A percentile compares a stretch with the other conserved stretches of the same genome.
Evolutionary conservation across 1,140 invertebrate genomes (phyloP).

Genomic region (Aricia agestis): DNA sequence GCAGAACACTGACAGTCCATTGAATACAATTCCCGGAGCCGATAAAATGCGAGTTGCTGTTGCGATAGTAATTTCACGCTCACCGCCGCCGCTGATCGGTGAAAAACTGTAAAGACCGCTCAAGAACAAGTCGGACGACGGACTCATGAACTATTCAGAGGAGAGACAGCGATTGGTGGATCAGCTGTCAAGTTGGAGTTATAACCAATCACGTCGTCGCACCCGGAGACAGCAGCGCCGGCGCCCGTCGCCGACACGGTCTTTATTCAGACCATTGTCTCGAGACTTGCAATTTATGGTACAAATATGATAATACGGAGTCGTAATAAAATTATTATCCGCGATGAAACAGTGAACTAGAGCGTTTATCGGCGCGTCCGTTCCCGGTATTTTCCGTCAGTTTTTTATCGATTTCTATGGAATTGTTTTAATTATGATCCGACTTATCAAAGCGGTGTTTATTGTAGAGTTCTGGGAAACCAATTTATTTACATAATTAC

Average conservation of each 20-base stretch:
- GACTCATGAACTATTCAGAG: background rate
- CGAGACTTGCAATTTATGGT: constrained; percentile 41
- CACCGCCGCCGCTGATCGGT: constrained; percentile 37
- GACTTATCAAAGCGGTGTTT: constrained; percentile 31
- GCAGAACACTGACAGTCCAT: constrained; percentile 17
- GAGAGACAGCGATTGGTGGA: background rate
- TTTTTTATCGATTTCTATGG: constrained; percentile 54
- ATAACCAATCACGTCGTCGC: background rate
- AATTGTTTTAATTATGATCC: constrained; percentile 46
- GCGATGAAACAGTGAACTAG: constrained; percentile 37
- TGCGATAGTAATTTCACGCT: constrained; percentile 57
- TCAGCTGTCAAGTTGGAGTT: background rate
- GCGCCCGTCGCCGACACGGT: background rate
- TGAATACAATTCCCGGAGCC: constrained; percentile 5
- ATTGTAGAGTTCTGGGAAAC: constrained; percentile 19
- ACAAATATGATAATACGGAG: constrained; percentile 61
- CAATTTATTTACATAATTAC: constrained; percentile 14
- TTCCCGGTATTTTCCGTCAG: constrained; percentile 40
- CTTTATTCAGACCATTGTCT: background rate
- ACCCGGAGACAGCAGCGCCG: background rate
- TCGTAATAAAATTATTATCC: constrained; percentile 54
- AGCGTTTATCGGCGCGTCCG: constrained; percentile 60
- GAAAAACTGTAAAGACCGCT: constrained; percentile 41
- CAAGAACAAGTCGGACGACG: constrained; percentile 29
- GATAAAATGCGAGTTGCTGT: constrained; percentile 16